Evolutionary conservation across 1,140 invertebrate genomes (phyloP), one percentile per base, ranked within the genome.

Genomic region (Chrysomallon squamiferum): DNA sequence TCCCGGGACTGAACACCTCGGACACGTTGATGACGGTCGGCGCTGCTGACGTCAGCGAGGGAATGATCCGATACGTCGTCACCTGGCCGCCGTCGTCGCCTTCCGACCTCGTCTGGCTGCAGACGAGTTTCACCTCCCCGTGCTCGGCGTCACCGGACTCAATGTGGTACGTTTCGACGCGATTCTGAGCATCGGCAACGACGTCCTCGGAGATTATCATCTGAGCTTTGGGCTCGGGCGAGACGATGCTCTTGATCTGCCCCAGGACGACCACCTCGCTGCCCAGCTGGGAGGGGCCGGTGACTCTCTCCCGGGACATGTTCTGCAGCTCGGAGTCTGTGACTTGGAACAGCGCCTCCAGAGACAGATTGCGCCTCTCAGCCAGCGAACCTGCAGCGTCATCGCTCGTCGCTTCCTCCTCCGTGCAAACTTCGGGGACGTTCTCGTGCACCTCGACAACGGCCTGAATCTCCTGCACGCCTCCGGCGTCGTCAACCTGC

Each of bases 321-420:
- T 81, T 81, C 71, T 84, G 79, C 32, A 83, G 69, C 66, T 84
- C 83, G 20, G 75, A 78, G 57, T 82, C 79, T 41, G 81, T 82
- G 0, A 83, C 81, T 68, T 81, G 65, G 57, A 79, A 78, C 11
- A 81, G 65, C 0, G 78, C 79, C 59, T 83, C 79, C 38, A 81
- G 62, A 3, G 78, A 81, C n/a, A 71, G 50, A 59, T 76, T 81
- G 25, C 76, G 61, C 27, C 74, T 74, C 41, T 75, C 73, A 13
- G 52, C 27, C 11, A 52, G 35, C 38, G 64, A 62, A 25, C 45
- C 57, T 35, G 22, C 45, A 61, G 15, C 35, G 35, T 22, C 13
- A 67, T 3, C 9, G 49, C 33, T n/a, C 47, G 58, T 43, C 47
- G 47, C 6, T 30, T 58, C 35, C 35, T 38, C 35, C 35, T 38